phyloP scores from a whole-genome alignment of 2,888 invertebrate genomes.

The Hybos culiciformis region DNA sequence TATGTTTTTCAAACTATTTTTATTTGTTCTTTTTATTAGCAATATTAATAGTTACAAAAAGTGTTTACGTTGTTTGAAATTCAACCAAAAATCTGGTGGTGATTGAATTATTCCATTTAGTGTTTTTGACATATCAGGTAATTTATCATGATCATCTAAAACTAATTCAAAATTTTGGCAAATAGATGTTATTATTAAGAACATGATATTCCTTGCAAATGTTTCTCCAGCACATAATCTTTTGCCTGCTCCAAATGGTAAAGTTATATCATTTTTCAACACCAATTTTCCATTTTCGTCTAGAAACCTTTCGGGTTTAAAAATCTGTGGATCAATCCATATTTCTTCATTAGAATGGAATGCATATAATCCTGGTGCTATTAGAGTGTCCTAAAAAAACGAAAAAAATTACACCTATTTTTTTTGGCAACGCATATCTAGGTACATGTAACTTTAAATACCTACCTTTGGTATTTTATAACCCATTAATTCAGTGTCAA shows the following conservation, averaged over 20 bases:
- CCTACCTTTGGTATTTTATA: conserved; percentile 46
- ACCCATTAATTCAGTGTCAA: conserved; percentile 41
- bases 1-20: no score
- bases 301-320: conserved; percentile 53
- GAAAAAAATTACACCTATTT: neutral
- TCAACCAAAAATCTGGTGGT: conserved; percentile 46
- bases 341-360: conserved; percentile 43
- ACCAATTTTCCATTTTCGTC: conserved; percentile 40
- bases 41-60: no score
- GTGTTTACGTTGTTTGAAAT: conserved; percentile 29
- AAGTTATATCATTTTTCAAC: conserved; percentile 42
- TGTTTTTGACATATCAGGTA: conserved; percentile 35
- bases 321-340: conserved; percentile 52
- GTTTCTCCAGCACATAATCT: conserved; percentile 59
- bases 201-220: conserved; percentile 50
- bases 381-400: conserved; percentile 37
- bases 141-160: conserved; percentile 37
- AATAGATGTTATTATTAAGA: conserved; percentile 44
- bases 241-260: conserved; percentile 56
- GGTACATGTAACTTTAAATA: neutral
- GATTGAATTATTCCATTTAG: conserved; percentile 41
- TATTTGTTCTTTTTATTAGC: no score
- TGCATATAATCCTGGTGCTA: conserved; percentile 41
- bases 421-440: no score
- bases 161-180: conserved; percentile 49